Conservation (phyloP, 2,888 invertebrate species). For the Julus scandinavius region DNA sequence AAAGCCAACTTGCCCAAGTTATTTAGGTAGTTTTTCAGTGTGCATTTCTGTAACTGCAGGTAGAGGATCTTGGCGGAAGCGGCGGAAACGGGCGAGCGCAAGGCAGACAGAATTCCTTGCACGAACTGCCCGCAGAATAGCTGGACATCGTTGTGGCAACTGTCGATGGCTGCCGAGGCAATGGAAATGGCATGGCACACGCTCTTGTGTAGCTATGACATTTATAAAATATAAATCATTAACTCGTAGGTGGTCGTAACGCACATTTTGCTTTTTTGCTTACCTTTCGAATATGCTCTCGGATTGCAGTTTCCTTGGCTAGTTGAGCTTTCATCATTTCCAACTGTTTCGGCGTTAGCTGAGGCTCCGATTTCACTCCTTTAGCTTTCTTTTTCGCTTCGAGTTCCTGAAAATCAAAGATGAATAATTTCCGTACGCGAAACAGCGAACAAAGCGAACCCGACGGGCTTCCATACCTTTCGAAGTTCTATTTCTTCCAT, state of each 20-base stretch:
- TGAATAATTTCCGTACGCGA: background rate
- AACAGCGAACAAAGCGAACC: background rate
- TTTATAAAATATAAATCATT: too few species aligned
- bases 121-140: conserved; percentile 72
- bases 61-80: conserved; percentile 74
- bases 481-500: conserved; percentile 91
- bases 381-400: conserved; percentile 80
- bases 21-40: conserved; percentile 66
- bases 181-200: conserved; percentile 63
- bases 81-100: conserved; percentile 83
- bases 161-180: conserved; percentile 64
- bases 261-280: background rate
- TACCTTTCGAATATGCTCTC: conserved; percentile 75
- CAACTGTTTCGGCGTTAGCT: conserved; percentile 87
- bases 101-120: conserved; percentile 72
- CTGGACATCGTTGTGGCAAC: conserved; percentile 70
- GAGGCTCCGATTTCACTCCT: conserved; percentile 71
- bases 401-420: conserved; percentile 71
- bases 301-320: conserved; percentile 83
- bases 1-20: conserved; percentile 61
- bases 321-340: conserved; percentile 88
- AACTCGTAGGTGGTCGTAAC: too few species aligned
- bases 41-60: conserved; percentile 72
- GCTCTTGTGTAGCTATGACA: conserved; percentile 62
- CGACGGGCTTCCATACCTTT: conserved; percentile 67